Evolutionary conservation across 2,888 invertebrate species (phyloP).

Genomic region (Sminthurides aquaticus): DNA sequence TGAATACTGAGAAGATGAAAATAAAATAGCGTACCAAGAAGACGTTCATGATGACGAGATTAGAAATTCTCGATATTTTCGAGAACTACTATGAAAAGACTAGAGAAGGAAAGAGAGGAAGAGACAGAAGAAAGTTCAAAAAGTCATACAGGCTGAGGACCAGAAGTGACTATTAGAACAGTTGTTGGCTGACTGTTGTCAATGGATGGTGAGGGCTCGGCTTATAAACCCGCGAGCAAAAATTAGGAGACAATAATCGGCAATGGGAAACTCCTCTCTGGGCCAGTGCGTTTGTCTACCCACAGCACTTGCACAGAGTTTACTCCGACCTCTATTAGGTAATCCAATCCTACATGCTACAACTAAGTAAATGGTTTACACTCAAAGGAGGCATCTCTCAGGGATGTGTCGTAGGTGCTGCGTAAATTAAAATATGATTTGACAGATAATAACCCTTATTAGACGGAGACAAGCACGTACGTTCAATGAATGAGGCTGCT

Average conservation of each 20-base stretch:
- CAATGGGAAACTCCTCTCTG: too few species aligned
- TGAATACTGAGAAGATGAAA: neutral
- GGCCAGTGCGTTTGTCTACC: neutral
- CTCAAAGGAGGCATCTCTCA: too few species aligned
- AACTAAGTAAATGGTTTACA: neutral
- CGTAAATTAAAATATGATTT: constrained; percentile 27
- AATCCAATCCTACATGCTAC: constrained; percentile 7
- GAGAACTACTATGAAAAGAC: constrained; percentile 14
- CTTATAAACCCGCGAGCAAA: constrained; percentile 24
- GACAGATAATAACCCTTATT: constrained; percentile 26
- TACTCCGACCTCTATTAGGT: constrained; percentile 22
- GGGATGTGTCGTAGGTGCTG: constrained; percentile 10
- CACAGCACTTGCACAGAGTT: neutral
- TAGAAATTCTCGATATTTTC: constrained; percentile 12
- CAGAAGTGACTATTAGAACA: constrained; percentile 18
- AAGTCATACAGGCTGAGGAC: neutral
- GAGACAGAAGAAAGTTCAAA: constrained; percentile 4
- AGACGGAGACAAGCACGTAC: constrained; percentile 1
- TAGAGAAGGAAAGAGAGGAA: constrained; percentile 16
- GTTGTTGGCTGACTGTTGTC: constrained; percentile 24
- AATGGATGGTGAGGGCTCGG: constrained; percentile 8
- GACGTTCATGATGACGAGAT: constrained; percentile 18
- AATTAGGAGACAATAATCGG: too few species aligned
- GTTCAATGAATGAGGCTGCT: too few species aligned
- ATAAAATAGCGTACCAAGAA: constrained; percentile 17